phyloP scores from a whole-genome alignment of 1,140 invertebrate genomes.

The Onthophagus taurus region DNA sequence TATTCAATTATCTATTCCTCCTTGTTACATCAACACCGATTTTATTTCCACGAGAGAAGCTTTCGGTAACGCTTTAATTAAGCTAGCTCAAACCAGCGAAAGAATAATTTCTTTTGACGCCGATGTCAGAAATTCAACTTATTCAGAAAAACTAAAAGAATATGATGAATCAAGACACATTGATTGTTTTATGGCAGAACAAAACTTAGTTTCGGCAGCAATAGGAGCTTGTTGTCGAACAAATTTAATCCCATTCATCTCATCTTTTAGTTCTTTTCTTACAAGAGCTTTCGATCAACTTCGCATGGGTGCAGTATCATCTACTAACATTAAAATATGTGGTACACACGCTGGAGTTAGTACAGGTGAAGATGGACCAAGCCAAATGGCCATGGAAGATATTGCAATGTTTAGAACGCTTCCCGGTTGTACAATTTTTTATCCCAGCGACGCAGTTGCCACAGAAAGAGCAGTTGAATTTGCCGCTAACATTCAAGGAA shows the following conservation, averaged over 20 bases:
- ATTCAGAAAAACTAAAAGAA: constrained; percentile 82
- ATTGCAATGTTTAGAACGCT: constrained; percentile 90
- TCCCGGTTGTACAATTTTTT: constrained; percentile 90
- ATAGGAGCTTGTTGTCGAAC: constrained; percentile 86
- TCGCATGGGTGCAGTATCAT: constrained; percentile 98
- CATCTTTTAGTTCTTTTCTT: constrained; percentile 97
- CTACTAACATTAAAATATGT: constrained; percentile 94
- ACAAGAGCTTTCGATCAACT: constrained; percentile 95
- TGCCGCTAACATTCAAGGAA: constrained; percentile 90
- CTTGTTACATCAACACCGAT: constrained; percentile 73
- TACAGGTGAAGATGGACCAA: constrained; percentile 95
- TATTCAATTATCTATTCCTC: constrained; percentile 72
- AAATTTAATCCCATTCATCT: constrained; percentile 84
- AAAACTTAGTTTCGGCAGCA: constrained; percentile 94
- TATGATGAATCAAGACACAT: constrained; percentile 71
- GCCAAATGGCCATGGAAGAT: constrained; percentile 99
- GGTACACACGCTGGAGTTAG: constrained; percentile 95
- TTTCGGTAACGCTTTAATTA: constrained; percentile 89
- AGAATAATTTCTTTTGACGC: constrained; percentile 89
- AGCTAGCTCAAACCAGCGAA: constrained; percentile 73
- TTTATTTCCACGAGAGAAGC: constrained; percentile 85
- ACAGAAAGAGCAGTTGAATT: constrained; percentile 89
- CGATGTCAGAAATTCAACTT: constrained; percentile 98
- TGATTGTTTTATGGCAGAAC: constrained; percentile 98
- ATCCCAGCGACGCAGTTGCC: constrained; percentile 93